phyloP scores from a whole-genome alignment of 2,797 vertebrate genomes.

The Bovichtus diacanthus region DNA sequence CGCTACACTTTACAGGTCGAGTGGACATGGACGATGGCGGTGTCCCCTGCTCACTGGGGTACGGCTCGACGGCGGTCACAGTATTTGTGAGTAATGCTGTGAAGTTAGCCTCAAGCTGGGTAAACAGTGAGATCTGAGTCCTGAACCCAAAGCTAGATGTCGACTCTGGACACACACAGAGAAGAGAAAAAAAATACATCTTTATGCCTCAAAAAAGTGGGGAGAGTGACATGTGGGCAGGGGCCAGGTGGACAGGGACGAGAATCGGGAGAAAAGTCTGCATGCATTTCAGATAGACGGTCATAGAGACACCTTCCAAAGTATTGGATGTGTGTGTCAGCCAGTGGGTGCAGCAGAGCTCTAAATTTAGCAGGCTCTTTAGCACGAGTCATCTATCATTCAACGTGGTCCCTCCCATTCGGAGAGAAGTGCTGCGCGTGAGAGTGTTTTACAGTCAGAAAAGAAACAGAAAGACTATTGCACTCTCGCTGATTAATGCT shows the following conservation, averaged over 20 bases:
- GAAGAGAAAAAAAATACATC: slow-evolving; percentile 9
- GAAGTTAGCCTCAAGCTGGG: slow-evolving; percentile 41
- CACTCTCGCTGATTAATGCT: background rate
- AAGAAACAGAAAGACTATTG: slow-evolving; percentile 1
- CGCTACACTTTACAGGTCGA: slow-evolving; percentile 29
- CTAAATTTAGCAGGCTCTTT: slow-evolving; percentile 80
- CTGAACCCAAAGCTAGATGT: slow-evolving; percentile 26
- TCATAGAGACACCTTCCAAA: slow-evolving; percentile 14
- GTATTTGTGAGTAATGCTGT: slow-evolving; percentile 49
- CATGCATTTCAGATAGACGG: slow-evolving; percentile 20
- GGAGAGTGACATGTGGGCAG: background rate
- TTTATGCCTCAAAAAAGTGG: background rate
- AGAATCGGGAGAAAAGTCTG: slow-evolving; percentile 4
- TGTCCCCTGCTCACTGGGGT: no score
- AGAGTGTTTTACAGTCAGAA: slow-evolving; percentile 23
- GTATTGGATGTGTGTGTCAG: slow-evolving; percentile 10
- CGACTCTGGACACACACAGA: slow-evolving; percentile 23
- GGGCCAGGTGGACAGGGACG: background rate
- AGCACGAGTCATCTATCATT: slow-evolving; percentile 81
- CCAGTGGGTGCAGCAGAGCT: slow-evolving; percentile 58
- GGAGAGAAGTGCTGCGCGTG: slow-evolving; percentile 34
- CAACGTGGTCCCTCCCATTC: slow-evolving; percentile 66
- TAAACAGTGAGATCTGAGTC: slow-evolving; percentile 44
- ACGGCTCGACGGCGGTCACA: slow-evolving; percentile 30
- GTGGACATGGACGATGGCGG: slow-evolving; percentile 1